Percentiles rank a stretch among this genome's conserved stretches.
phyloP scores from a whole-genome alignment of 2,888 invertebrate genomes.

The Drosophila phalerata region DNA sequence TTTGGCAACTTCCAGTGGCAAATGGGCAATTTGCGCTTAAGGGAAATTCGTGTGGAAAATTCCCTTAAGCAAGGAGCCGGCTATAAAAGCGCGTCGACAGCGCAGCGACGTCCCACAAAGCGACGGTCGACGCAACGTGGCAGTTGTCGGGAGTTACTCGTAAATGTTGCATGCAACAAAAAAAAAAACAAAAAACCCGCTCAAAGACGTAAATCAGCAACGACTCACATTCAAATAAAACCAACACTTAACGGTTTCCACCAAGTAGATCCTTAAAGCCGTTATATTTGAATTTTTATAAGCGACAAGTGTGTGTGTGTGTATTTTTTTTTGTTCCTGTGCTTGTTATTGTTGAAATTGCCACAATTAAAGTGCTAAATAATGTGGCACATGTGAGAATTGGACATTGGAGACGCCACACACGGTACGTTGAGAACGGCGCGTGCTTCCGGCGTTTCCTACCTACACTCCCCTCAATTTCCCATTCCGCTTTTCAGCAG shows the following conservation, averaged over 20 bases:
- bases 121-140: constrained; percentile 59
- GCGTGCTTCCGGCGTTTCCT: constrained; percentile 4
- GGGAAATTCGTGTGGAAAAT: constrained; percentile 20
- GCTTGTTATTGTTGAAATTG: constrained; percentile 14
- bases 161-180: constrained; percentile 15
- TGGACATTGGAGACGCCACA: constrained; percentile 12
- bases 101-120: constrained; percentile 42
- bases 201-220: constrained; percentile 16
- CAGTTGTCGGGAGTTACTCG: constrained; percentile 25
- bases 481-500: not conserved
- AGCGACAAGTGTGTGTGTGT: constrained; percentile 17
- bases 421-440: constrained; percentile 31
- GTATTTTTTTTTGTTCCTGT: constrained; percentile 22
- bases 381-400: constrained; percentile 44
- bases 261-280: constrained; percentile 15
- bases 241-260: constrained; percentile 27
- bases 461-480: too few species aligned
- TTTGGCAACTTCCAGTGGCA: constrained; percentile 17
- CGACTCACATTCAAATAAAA: not conserved
- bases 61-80: constrained; percentile 34
- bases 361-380: constrained; percentile 33
- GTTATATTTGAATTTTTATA: constrained; percentile 15
- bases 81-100: constrained; percentile 59
- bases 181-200: constrained; percentile 18
- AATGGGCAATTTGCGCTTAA: constrained; percentile 25